These are phyloP conservation scores for Hydriomena furcata DNA, from an alignment of 2,888 invertebrate genomes.

Conservation along the genomic window DNA sequence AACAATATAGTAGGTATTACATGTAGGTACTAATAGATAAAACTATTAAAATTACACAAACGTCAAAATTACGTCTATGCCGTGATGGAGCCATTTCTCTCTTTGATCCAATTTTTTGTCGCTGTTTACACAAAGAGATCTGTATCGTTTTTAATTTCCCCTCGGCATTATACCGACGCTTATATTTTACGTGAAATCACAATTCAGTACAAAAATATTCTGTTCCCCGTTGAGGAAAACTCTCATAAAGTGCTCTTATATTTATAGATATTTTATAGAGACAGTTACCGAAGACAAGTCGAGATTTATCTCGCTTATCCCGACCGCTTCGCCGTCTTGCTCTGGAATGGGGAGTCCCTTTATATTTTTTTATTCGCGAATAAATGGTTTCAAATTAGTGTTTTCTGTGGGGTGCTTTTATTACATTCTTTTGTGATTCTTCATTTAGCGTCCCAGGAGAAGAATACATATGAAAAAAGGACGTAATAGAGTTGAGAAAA, in stretches of 20 bases:
- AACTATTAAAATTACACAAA: background rate
- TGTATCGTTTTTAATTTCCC: constrained; percentile 66
- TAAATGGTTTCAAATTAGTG: constrained; percentile 71
- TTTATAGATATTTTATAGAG: constrained; percentile 53
- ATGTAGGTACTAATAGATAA: background rate
- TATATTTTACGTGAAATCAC: constrained; percentile 66
- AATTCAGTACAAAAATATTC: constrained; percentile 57
- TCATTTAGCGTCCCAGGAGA: constrained; percentile 27
- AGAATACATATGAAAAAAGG: background rate
- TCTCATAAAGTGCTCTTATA: constrained; percentile 54
- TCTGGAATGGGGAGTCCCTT: constrained; percentile 54
- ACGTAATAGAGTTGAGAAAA: background rate
- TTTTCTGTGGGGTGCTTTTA: constrained; percentile 62
- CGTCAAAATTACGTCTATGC: background rate
- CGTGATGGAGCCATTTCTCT: constrained; percentile 20
- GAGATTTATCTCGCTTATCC: constrained; percentile 65
- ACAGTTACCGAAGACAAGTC: constrained; percentile 56
- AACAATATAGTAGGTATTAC: too few relatives aligned
- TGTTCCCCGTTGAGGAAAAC: constrained; percentile 51
- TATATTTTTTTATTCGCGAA: constrained; percentile 61
- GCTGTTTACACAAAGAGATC: constrained; percentile 56
- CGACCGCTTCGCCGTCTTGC: constrained; percentile 52
- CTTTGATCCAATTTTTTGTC: constrained; percentile 37
- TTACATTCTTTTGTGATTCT: constrained; percentile 51
- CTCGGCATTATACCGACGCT: constrained; percentile 60